phyloP scores from a whole-genome alignment of 2,888 invertebrate genomes.

The Dendrolimus pini region DNA sequence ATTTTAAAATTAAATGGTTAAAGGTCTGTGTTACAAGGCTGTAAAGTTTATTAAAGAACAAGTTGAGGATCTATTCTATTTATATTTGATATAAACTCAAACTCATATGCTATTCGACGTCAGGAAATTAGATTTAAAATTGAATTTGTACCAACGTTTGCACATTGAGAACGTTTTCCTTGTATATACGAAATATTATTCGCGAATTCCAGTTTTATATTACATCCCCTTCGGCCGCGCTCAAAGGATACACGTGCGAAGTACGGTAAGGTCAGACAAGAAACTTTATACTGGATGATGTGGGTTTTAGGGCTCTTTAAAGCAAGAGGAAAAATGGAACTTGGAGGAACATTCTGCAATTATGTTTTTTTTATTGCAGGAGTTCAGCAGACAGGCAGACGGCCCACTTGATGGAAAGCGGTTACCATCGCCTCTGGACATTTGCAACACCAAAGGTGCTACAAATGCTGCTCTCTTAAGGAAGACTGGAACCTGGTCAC shows the following conservation, averaged over 20 bases:
- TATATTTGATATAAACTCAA: too few species aligned
- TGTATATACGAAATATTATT: background rate
- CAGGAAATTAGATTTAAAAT: background rate
- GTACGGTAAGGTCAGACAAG: background rate
- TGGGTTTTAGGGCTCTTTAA: background rate
- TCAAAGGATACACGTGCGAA: background rate
- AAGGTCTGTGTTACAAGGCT: too few species aligned
- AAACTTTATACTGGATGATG: background rate
- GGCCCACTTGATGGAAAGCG: background rate
- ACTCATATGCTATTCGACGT: too few species aligned
- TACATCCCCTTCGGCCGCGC: background rate
- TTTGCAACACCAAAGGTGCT: too few species aligned
- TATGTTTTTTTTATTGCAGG: background rate
- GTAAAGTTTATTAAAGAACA: too few species aligned
- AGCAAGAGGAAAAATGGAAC: too few species aligned
- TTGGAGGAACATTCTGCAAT: too few species aligned
- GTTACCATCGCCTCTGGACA: background rate
- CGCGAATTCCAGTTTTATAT: background rate
- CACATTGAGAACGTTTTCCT: background rate
- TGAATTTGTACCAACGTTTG: background rate
- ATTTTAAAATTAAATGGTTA: too few species aligned
- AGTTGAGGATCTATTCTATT: too few species aligned
- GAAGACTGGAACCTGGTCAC: too few species aligned
- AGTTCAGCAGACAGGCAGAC: background rate
- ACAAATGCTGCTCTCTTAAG: too few species aligned